Base-by-base conservation (phyloP, 2,888 invertebrate species). In the Andrena chrysosceles region DNA sequence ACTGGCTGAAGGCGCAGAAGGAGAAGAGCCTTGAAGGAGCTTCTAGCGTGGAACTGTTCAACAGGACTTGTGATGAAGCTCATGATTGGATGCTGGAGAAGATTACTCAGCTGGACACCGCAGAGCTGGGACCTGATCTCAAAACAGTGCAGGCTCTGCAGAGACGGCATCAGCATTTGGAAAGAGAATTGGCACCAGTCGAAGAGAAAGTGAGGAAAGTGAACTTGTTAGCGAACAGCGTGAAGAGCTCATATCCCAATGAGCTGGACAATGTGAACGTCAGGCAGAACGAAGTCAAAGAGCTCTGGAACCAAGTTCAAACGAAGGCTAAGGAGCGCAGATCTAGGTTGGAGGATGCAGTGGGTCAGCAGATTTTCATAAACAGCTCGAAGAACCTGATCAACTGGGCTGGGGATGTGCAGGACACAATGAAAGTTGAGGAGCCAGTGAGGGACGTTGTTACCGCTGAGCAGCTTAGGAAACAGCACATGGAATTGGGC, bases 21-120 rank as follows among this genome's bases (percentile, higher is more conserved):
- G 99, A 99, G 91, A 97, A 97, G 94, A 98, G 97, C 84, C 93
- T 99, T 42, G 98, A 98, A 93, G 99, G 98, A 0, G 98, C 98
- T 2, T 97, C 97, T 1, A 97, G 97, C 95, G 98, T 99, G 89
- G 99, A 99, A 93, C 95, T 99, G 8, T 99, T 99, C 95, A 97
- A 98, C 92, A 97, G 99, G 73, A 98, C 98, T 0, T 99, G 99
- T 94, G 99, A 98, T 92, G 99, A 99, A 93, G 98, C 99, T 0
- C 96, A 97, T 86, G 99, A 99, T 92, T 99, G 99, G 99, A 99
- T 99, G 97, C 95, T 96, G 73, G 99, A 99, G 94, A 99, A 99
- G 94, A 98, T 98, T 95, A 96, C 97, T 82, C 98, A 98, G 93
- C 94, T 99, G 77, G 98, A 98, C 62, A 96, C 96, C 0, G 96